phyloP scores from a whole-genome alignment of 2,888 invertebrate species.

The Phasia obesa region DNA sequence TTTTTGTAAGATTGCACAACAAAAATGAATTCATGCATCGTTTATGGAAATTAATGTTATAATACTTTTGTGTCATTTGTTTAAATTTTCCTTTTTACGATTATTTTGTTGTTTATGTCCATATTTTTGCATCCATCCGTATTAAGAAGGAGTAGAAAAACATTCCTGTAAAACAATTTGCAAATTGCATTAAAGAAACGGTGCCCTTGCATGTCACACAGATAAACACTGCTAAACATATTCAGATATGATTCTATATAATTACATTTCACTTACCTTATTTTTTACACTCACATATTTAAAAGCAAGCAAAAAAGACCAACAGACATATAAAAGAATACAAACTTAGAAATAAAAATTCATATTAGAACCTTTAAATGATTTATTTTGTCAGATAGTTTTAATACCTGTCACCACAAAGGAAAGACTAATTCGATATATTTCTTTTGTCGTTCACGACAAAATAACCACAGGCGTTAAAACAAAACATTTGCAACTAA shows the following conservation, averaged over 20 bases:
- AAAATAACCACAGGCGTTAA: too few species aligned
- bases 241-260: slow-evolving; percentile 3
- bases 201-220: slow-evolving; percentile 17
- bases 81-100: slow-evolving; percentile 49
- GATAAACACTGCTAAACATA: background rate
- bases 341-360: background rate
- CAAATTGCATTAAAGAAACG: slow-evolving; percentile 57
- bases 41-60: slow-evolving; percentile 53
- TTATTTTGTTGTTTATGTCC: slow-evolving; percentile 18
- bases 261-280: background rate
- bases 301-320: background rate
- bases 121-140: slow-evolving; percentile 5
- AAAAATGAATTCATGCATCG: slow-evolving; percentile 11
- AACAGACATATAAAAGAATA: background rate
- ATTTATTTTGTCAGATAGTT: too few species aligned
- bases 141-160: slow-evolving; percentile 2
- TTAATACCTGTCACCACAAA: too few species aligned
- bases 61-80: slow-evolving; percentile 54
- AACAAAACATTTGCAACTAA: too few species aligned
- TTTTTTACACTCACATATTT: slow-evolving; percentile 10
- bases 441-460: too few species aligned
- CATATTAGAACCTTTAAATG: too few species aligned
- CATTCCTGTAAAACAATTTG: slow-evolving; percentile 55
- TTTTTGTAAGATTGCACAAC: background rate
- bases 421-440: too few species aligned